phyloP scores from a whole-genome alignment of 2,113 vertebrate genomes.

The Podarcis muralis region DNA sequence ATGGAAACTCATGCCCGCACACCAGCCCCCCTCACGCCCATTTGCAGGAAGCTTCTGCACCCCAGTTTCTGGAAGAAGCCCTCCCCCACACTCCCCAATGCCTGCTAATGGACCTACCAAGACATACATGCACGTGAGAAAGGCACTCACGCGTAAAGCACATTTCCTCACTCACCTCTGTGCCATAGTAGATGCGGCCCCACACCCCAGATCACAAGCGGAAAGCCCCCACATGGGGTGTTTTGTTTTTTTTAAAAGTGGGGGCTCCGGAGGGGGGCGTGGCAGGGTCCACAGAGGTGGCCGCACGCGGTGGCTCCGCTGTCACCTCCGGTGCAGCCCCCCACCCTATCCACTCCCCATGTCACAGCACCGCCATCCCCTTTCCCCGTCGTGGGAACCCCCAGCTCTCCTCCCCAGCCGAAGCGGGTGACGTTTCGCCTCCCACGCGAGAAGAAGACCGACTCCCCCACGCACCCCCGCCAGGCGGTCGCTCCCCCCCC shows the following conservation, averaged over 20 bases:
- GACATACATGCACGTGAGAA: not conserved
- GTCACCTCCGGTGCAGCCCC: constrained; percentile 7
- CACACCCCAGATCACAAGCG: not conserved
- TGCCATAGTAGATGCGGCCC: not conserved
- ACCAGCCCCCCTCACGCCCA: not conserved
- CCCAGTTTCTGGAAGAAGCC: not conserved
- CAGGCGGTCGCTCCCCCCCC: not conserved
- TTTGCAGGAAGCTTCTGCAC: not conserved
- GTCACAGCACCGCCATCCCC: not conserved
- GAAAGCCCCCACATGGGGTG: not conserved
- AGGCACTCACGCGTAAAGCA: not conserved
- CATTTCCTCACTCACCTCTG: not conserved
- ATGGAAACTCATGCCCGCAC: not conserved
- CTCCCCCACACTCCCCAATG: not conserved
- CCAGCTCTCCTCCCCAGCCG: not conserved
- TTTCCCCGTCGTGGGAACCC: not conserved
- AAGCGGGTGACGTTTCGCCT: not conserved
- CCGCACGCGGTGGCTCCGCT: not conserved
- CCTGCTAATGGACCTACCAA: not conserved
- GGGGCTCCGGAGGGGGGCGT: constrained; percentile 13
- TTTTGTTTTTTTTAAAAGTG: too few relatives aligned
- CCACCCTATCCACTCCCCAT: not conserved
- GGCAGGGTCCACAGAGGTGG: constrained; percentile 5
- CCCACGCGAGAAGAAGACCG: not conserved
- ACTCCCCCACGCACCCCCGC: not conserved